phyloP scores from a whole-genome alignment of 1,140 invertebrate species.

The Paraescarpia echinospica region DNA sequence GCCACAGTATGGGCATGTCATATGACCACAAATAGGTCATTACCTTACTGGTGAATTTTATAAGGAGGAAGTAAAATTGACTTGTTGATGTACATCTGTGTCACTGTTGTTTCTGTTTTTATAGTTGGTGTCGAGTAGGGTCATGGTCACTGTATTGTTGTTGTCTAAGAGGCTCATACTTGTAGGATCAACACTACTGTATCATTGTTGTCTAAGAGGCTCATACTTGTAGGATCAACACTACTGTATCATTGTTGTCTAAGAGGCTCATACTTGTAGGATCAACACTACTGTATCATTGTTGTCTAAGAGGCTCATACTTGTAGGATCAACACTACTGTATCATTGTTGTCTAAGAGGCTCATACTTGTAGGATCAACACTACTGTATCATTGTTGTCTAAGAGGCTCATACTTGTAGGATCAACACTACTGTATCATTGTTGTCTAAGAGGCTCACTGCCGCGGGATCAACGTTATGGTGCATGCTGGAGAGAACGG shows the following conservation, averaged over 20 bases:
- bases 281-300: not conserved
- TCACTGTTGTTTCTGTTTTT: too few relatives aligned
- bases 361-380: not conserved
- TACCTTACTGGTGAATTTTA: too few relatives aligned
- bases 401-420: not conserved
- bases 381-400: not conserved
- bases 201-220: not conserved
- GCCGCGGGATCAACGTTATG: conserved; percentile 62
- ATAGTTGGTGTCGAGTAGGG: not conserved
- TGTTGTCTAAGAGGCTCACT: conserved; percentile 32
- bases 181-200: not conserved
- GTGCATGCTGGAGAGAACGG: conserved; percentile 67
- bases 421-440: not conserved
- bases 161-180: not conserved
- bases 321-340: not conserved
- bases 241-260: not conserved
- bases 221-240: not conserved
- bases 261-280: not conserved
- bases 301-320: not conserved
- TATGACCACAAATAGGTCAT: too few relatives aligned
- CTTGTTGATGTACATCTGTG: too few relatives aligned
- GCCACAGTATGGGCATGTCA: too few relatives aligned
- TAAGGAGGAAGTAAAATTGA: too few relatives aligned
- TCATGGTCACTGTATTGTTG: not conserved
- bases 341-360: not conserved